These are phyloP conservation scores for Dryoscopus gambensis DNA, from an alignment of 2,113 vertebrate species.

Conservation along the genomic window DNA sequence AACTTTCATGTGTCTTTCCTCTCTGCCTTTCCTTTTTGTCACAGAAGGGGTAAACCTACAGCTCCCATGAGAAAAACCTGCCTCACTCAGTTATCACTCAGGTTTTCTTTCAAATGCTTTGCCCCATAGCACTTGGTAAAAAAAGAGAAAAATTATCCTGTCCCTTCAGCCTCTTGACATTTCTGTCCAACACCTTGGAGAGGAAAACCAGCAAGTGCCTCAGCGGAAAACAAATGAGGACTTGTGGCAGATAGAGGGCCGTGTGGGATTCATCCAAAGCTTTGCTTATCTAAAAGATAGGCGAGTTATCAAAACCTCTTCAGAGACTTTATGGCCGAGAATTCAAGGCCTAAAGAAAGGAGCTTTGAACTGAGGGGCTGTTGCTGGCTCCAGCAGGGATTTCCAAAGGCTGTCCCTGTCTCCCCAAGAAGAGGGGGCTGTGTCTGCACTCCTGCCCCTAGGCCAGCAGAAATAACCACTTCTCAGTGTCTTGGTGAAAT, in stretches of 20 bases:
- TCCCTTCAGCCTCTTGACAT: slow-evolving; percentile 55
- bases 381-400: slow-evolving; percentile 47
- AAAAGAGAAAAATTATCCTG: neutral
- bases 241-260: slow-evolving; percentile 38
- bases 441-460: neutral
- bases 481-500: neutral
- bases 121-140: slow-evolving; percentile 2
- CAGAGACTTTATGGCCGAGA: slow-evolving; percentile 35
- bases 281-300: slow-evolving; percentile 60
- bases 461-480: neutral
- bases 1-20: neutral
- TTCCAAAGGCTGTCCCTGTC: slow-evolving; percentile 3
- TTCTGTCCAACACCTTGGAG: slow-evolving; percentile 61
- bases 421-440: neutral
- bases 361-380: slow-evolving; percentile 43
- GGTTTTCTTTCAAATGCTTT: neutral
- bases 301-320: slow-evolving; percentile 60
- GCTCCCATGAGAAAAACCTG: slow-evolving; percentile 31
- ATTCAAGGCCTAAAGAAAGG: slow-evolving; percentile 51
- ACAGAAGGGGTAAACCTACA: neutral
- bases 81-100: neutral
- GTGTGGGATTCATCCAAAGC: slow-evolving; percentile 49
- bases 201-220: slow-evolving; percentile 60
- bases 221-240: slow-evolving; percentile 42
- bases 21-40: neutral